Evolutionary conservation across 2,113 vertebrate genomes (phyloP), one percentile per base, ranked within the genome.

Genomic region (Stigmatopora nigra): DNA sequence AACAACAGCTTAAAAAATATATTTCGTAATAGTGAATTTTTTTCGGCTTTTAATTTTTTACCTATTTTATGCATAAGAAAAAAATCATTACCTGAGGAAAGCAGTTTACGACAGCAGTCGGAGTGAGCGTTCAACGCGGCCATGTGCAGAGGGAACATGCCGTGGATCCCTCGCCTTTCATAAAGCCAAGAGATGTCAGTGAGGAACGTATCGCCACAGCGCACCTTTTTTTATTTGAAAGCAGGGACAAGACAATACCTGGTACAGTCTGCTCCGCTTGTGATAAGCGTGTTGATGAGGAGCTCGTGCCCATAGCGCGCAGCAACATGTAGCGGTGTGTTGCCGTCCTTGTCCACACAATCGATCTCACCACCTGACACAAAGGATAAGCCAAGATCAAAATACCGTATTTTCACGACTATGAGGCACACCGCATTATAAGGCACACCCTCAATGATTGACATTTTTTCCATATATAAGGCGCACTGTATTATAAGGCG

Each of bases 111-210:
- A 91, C 96, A 99, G 91, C 96, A 98, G 87, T 98, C 94, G 3
- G 95, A 89, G 84, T 98, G 95, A 63, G 95, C 96, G 1, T 96
- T 95, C 78, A 99, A 82, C 1, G 93, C 96, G 1, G 96, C 96
- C 76, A 99, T 88, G 81, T 99, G 96, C 52, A 99, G 88, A 46
- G 96, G 96, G 72, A 98, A 95, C 96, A 99, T 99, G 66, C 93
- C 93, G 53, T 98, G 92, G 81, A 97, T 89, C 41, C 96, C 96
- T 83, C 95, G 92, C 86, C 96, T 98, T 77, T 31, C 60, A 77
- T 10, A 7, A 44, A 52, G 11, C 15, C 3, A n/a, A 84, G 10
- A 14, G 13, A 81, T 25, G 36, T 38, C 55, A 1, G 73, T n/a
- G 69, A 9, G 69, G 7, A 10, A 48, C 61, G 10, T 46, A 22